Conservation (phyloP, 2,113 vertebrate species). For the Acinonyx jubatus region DNA sequence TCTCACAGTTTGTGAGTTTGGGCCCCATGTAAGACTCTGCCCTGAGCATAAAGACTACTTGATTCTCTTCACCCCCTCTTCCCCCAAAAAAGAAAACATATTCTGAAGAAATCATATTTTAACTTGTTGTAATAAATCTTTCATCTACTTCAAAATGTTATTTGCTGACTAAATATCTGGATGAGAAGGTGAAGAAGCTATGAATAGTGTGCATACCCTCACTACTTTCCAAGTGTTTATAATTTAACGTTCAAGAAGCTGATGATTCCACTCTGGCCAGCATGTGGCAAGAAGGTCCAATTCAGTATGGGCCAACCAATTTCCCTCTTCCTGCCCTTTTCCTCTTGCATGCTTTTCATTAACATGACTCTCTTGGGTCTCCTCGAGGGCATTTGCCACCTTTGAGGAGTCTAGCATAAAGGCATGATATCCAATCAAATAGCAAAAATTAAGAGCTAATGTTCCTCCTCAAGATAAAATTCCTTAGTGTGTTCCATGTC, state of each 20-base stretch:
- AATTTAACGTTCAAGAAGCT: not conserved
- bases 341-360: not conserved
- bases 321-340: not conserved
- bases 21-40: too few relatives aligned
- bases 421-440: not conserved
- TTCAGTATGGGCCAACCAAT: fast-evolving
- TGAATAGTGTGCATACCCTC: not conserved
- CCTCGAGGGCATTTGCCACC: not conserved
- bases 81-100: not conserved
- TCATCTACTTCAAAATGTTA: not conserved
- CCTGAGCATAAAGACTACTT: too few relatives aligned
- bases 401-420: not conserved
- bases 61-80: too few relatives aligned
- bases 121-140: not conserved
- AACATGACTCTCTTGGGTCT: not conserved
- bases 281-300: not conserved
- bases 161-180: not conserved
- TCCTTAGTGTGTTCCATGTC: not conserved
- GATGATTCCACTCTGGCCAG: not conserved
- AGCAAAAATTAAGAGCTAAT: not conserved
- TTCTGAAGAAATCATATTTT: not conserved
- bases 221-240: not conserved
- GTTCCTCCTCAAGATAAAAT: not conserved
- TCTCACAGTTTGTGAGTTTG: too few relatives aligned
- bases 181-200: not conserved